phyloP scores from a whole-genome alignment of 1,140 invertebrate species.

The Globodera rostochiensis region DNA sequence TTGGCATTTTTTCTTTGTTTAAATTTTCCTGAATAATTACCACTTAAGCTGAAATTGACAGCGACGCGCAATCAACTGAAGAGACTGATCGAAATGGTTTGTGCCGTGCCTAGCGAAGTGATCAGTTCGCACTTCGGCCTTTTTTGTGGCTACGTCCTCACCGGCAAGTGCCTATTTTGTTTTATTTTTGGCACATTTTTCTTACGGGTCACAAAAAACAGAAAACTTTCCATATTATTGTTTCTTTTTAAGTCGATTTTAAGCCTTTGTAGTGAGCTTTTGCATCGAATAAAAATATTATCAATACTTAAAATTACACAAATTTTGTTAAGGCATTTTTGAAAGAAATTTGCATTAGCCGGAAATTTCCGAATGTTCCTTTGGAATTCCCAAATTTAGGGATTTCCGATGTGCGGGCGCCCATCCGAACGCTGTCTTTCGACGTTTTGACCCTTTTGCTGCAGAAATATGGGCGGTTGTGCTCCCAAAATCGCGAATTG shows the following conservation, averaged over 20 bases:
- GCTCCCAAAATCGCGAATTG: conserved; percentile 15
- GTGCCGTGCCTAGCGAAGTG: conserved; percentile 11
- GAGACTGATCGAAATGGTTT: conserved; percentile 13
- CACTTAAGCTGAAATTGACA: conserved; percentile 9
- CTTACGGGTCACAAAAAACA: neutral
- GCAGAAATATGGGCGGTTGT: conserved; percentile 13
- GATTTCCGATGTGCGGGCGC: conserved; percentile 14
- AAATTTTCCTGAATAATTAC: too few relatives aligned
- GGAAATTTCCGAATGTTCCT: neutral
- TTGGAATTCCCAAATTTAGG: neutral
- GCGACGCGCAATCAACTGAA: conserved; percentile 18
- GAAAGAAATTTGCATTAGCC: neutral
- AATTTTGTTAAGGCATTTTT: neutral
- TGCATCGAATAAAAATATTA: too few relatives aligned
- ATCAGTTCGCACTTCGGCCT: conserved; percentile 23
- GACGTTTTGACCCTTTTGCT: conserved; percentile 13
- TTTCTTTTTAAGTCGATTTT: too few relatives aligned
- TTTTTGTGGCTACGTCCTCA: conserved; percentile 14
- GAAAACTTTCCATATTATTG: too few relatives aligned
- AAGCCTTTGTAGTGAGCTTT: too few relatives aligned
- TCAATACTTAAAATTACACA: neutral
- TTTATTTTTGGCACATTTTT: neutral
- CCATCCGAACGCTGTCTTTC: conserved; percentile 8
- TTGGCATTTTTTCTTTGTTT: too few relatives aligned
- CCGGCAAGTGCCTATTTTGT: neutral